Base-by-base conservation (phyloP, 2,888 invertebrate genomes). In the Augiades crinisus region DNA sequence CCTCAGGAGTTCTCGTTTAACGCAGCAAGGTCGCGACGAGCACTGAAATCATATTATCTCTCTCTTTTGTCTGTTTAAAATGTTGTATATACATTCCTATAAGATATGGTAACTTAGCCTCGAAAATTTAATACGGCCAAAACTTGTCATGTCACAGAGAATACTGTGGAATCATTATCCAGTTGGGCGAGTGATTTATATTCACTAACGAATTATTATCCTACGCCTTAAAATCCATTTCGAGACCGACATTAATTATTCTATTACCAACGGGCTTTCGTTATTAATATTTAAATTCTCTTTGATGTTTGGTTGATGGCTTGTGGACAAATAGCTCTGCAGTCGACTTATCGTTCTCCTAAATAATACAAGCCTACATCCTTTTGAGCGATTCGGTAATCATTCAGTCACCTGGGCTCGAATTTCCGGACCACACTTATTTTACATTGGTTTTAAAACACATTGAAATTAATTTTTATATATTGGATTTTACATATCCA, bases 161-260 rank as follows among this genome's bases (percentile, higher is more conserved):
- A 40, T 40, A 27, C 16, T 24, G 16, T 27, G 40, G 21, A 40
- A 27, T 40, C 24, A 40, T 40, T 40, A 40, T 40, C 40, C 40
- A 27, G n/a, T 24, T 14, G 13, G 40, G 24, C 40, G 13, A 40
- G 27, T 41, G 41, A 41, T 41, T 30, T 41, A 27, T 30, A 41
- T 41, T 41, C 41, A 41, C 27, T 41, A 41, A 30, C 41, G 30
- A 41, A 30, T 41, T 37, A 37, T 37, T 41, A 41, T 41, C 17
- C 37, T 21, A 40, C 40, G 17, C 27, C 27, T 41, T 53, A 44
- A 47, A 47, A 47, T 44, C 43, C 31, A 47, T 53, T 47, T 36
- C 38, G 44, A 37, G 21, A 24, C 36, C 38, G 16, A 10, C 22
- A 41, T 50, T 50, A 41, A 54, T 54, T 46, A 54, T 47, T 51